Percentiles rank a stretch among this genome's conserved stretches.
Evolutionary conservation across 2,113 vertebrate genomes (phyloP).

Genomic region (Leuciscus idus): DNA sequence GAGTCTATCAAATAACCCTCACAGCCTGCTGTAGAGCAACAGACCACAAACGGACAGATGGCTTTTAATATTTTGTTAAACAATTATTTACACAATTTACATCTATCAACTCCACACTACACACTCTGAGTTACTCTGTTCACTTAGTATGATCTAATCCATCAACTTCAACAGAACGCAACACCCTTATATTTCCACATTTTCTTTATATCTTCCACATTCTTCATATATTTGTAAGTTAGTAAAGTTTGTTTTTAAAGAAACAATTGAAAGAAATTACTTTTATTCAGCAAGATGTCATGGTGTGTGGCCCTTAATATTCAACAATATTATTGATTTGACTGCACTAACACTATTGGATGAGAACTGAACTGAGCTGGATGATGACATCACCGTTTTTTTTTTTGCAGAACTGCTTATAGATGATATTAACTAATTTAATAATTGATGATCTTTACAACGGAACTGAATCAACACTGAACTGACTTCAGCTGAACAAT

Average conservation of each 20-base stretch:
- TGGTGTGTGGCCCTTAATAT: too few relatives aligned
- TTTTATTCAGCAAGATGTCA: too few relatives aligned
- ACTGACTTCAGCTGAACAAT: too few relatives aligned
- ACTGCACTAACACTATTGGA: too few relatives aligned
- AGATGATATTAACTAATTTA: too few relatives aligned
- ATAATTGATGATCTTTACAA: too few relatives aligned
- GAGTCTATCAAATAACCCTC: conserved; percentile 3
- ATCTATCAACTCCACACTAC: neutral
- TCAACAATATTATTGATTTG: too few relatives aligned
- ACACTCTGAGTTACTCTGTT: neutral
- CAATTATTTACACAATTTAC: conserved; percentile 5
- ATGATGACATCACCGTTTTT: too few relatives aligned
- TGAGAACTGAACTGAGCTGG: too few relatives aligned
- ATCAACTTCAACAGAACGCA: neutral
- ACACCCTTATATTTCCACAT: neutral
- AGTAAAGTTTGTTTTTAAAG: neutral
- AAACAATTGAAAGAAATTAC: too few relatives aligned
- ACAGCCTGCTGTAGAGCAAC: conserved; percentile 1
- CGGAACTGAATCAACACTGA: too few relatives aligned
- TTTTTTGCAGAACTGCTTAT: too few relatives aligned
- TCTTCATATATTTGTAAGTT: neutral
- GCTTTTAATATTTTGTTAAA: conserved; percentile 11
- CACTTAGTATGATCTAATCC: neutral
- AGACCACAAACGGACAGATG: conserved; percentile 6
- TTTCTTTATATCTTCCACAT: neutral